These are phyloP conservation scores for Acronicta alni DNA, from an alignment of 2,888 invertebrate genomes.

Conservation along the genomic window DNA sequence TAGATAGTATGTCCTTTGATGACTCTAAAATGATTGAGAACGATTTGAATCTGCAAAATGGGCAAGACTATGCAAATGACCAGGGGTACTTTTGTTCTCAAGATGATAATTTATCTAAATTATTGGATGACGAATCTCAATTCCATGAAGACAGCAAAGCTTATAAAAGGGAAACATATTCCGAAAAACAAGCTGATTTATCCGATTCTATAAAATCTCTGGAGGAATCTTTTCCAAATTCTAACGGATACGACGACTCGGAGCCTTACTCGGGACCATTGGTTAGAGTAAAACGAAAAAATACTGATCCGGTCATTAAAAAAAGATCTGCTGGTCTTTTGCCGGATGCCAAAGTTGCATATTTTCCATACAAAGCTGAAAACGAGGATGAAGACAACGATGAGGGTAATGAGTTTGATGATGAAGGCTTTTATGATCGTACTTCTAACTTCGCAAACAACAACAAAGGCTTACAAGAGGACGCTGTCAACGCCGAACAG, in stretches of 20 bases:
- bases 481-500: slow-evolving; percentile 33
- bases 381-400: slow-evolving; percentile 83
- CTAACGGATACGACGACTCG: slow-evolving; percentile 68
- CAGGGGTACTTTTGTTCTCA: slow-evolving; percentile 63
- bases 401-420: slow-evolving; percentile 86
- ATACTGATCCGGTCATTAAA: slow-evolving; percentile 63
- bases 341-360: slow-evolving; percentile 77
- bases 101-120: slow-evolving; percentile 68
- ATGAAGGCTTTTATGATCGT: slow-evolving; percentile 84
- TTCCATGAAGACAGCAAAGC: slow-evolving; percentile 59
- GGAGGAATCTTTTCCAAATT: slow-evolving; percentile 82
- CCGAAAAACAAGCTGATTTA: slow-evolving; percentile 63
- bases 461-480: slow-evolving; percentile 57
- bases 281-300: slow-evolving; percentile 81
- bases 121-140: slow-evolving; percentile 65
- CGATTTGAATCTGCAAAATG: slow-evolving; percentile 51
- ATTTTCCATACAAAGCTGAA: slow-evolving; percentile 75
- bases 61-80: slow-evolving; percentile 62
- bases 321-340: slow-evolving; percentile 74
- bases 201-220: slow-evolving; percentile 76
- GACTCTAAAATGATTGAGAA: slow-evolving; percentile 60
- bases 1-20: slow-evolving; percentile 55
- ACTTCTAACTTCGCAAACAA: slow-evolving; percentile 71
- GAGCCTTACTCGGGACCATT: slow-evolving; percentile 71
- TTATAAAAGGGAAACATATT: slow-evolving; percentile 70